Base-by-base conservation (phyloP, 2,113 vertebrate genomes). In the Panurus biarmicus region DNA sequence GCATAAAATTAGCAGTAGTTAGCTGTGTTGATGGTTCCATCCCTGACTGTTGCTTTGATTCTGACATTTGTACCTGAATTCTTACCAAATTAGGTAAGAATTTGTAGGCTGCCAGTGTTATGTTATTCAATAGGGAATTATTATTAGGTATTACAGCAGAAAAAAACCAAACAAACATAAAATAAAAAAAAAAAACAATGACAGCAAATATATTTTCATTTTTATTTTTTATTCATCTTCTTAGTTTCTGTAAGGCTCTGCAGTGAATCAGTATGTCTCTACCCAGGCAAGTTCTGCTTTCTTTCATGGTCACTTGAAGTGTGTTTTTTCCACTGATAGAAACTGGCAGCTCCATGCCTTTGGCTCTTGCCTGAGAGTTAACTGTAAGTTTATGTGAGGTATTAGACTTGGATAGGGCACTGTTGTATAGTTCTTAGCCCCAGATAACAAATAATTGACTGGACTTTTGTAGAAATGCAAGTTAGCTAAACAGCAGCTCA, bases 101-200 rank as follows among this genome's bases (percentile, higher is more conserved):
- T 61, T 20, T 51, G 5, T 36, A 60, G 62, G 54, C 57, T 78
- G 62, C 28, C 1, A 1, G 17, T 58, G 50, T 75, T 79, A 42
- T 1, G 1, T 84, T 75, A 74, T 53, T 58, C 31, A n/a, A 9
- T 29, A 77, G 12, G 33, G 16, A 50, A 23, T 62, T 84, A 26
- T 40, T 40, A 23, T 61, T n/a, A 35, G 18, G 7, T 60, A 44
- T 73, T 72, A 18, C 38, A 79, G 11, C 26, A 54, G 42, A 35
- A 83, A 53, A 40, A 75, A 44, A 36, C 6, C 29, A 78, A 56
- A 17, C 14, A 36, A 23, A 45, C 8, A 31, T 35, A 44, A 66
- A 57, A 29, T 2, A 0, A 29, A 33, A 33, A 35, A 47, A 25
- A 74, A 57, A 22, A 15, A 6, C 1, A 21, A 36, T 1, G 2